Evolutionary conservation across 2,888 invertebrate species (phyloP).

Genomic region (Eristalinus aeneus): DNA sequence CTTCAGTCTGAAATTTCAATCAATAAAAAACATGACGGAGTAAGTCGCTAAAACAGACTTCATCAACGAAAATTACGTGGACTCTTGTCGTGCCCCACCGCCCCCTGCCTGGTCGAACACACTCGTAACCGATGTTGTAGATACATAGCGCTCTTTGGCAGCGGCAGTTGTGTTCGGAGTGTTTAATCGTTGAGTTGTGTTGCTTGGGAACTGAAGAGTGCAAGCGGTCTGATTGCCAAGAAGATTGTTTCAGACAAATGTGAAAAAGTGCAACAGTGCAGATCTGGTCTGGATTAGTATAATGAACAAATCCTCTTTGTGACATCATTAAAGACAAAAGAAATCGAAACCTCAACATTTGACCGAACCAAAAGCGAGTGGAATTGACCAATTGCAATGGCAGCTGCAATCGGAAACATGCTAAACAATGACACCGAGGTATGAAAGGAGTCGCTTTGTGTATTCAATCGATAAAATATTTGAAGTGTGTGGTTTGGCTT

Average conservation of each 20-base stretch:
- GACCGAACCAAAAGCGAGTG: conserved; percentile 5
- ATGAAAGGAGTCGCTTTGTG: conserved; percentile 46
- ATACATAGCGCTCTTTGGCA: neutral
- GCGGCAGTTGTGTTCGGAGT: conserved; percentile 75
- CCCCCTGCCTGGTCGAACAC: neutral
- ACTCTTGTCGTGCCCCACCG: conserved; percentile 14
- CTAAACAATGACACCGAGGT: conserved; percentile 75
- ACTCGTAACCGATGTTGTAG: conserved; percentile 3
- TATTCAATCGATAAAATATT: conserved; percentile 1
- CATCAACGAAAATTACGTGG: conserved; percentile 21
- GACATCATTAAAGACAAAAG: neutral
- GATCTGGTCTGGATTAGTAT: neutral
- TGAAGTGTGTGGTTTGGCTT: conserved; percentile 6
- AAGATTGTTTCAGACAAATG: conserved; percentile 43
- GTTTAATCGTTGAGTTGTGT: conserved; percentile 79
- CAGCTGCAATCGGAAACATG: conserved; percentile 67
- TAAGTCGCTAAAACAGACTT: conserved; percentile 28
- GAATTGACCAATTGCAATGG: neutral
- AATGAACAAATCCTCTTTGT: conserved; percentile 11
- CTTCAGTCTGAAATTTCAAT: conserved; percentile 49
- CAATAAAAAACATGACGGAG: conserved; percentile 48
- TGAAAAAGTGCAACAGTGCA: conserved; percentile 23
- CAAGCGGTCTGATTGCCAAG: conserved; percentile 72
- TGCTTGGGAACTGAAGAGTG: conserved; percentile 50
- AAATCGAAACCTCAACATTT: neutral